Conservation (phyloP, 2,888 invertebrate genomes). For the Cephus rjabovi region DNA sequence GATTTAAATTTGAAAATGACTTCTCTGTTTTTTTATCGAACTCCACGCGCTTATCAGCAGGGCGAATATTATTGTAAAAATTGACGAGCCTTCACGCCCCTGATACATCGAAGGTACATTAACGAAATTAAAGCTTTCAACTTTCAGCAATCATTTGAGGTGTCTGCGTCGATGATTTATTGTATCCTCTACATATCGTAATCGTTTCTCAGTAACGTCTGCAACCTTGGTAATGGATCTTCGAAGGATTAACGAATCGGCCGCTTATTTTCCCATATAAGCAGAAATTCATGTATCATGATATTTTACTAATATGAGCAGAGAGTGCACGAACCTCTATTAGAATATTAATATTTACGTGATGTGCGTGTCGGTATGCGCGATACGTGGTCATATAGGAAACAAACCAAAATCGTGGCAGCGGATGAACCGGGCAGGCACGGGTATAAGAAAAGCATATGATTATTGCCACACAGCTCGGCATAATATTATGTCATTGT, state of each 20-base stretch:
- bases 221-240: background rate
- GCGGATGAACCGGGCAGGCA: background rate
- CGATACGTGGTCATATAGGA: background rate
- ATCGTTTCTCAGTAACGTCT: background rate
- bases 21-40: background rate
- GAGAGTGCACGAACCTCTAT: background rate
- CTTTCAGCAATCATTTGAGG: background rate
- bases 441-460: slow-evolving; percentile 30
- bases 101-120: background rate
- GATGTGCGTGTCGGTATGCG: background rate
- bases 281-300: background rate
- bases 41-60: background rate
- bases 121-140: slow-evolving; percentile 4
- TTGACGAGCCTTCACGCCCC: background rate
- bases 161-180: background rate
- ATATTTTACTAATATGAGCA: background rate
- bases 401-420: background rate
- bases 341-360: background rate
- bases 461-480: slow-evolving; percentile 42
- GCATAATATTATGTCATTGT: slow-evolving; percentile 56
- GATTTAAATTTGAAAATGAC: background rate
- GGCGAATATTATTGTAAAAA: background rate
- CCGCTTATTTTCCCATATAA: background rate
- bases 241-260: background rate
- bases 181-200: background rate